A percentile compares a stretch with the other conserved stretches of the same genome.
Evolutionary conservation across 2,113 vertebrate species (phyloP).

Genomic region (Macaca nemestrina): DNA sequence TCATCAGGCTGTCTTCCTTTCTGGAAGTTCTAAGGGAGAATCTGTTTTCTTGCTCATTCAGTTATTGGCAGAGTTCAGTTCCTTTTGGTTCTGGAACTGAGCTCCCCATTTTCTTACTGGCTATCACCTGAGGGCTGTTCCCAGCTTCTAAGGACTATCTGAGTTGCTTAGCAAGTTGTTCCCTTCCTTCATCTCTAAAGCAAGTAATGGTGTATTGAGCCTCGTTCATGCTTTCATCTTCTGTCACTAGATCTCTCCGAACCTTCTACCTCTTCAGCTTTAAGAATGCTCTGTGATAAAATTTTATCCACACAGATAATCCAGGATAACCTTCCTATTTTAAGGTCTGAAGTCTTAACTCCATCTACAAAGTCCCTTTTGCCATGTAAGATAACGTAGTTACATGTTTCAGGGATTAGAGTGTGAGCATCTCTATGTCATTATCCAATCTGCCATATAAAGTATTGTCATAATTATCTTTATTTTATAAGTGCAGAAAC

Average conservation of each 20-base stretch:
- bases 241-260: not conserved
- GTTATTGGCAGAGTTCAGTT: not conserved
- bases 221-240: not conserved
- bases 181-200: not conserved
- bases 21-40: not conserved
- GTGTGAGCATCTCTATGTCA: too few species aligned
- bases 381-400: not conserved
- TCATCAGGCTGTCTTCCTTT: not conserved
- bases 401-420: not conserved
- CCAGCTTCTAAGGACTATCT: not conserved
- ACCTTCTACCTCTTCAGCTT: not conserved
- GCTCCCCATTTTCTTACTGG: not conserved
- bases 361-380: not conserved
- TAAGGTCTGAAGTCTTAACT: not conserved
- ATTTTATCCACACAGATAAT: not conserved
- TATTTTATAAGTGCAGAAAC: not conserved
- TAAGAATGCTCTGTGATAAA: not conserved
- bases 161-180: not conserved
- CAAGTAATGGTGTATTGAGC: accelerated
- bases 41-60: not conserved
- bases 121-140: not conserved
- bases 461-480: not conserved
- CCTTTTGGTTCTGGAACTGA: not conserved
- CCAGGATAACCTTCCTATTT: not conserved
- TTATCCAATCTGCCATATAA: not conserved